Percentiles rank a stretch among this genome's conserved stretches.
Evolutionary conservation across 2,888 invertebrate species (phyloP).

Genomic region (Lasioglossum morio): DNA sequence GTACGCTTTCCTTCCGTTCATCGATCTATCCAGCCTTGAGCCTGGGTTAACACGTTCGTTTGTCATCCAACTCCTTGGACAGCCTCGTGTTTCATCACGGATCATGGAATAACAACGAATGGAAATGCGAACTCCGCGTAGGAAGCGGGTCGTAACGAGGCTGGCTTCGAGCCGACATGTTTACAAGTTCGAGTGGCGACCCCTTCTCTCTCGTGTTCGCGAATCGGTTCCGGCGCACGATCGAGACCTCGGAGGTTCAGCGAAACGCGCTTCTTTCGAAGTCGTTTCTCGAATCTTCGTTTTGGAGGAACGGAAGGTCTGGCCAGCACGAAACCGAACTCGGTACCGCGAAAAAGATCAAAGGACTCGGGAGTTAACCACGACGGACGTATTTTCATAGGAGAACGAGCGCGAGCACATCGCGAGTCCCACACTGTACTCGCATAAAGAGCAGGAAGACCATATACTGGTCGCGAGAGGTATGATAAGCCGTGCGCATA

Average conservation of each 20-base stretch:
- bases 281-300: background rate
- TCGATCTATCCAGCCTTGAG: slow-evolving; percentile 59
- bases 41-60: slow-evolving; percentile 71
- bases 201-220: background rate
- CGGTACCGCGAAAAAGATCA: slow-evolving; percentile 9
- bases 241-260: background rate
- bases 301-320: background rate
- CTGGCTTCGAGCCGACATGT: slow-evolving; percentile 46
- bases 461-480: slow-evolving; percentile 73
- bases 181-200: slow-evolving; percentile 41
- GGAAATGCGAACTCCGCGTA: slow-evolving; percentile 52
- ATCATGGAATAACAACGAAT: slow-evolving; percentile 59
- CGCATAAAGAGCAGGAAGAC: slow-evolving; percentile 81
- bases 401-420: slow-evolving; percentile 50
- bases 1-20: slow-evolving; percentile 70
- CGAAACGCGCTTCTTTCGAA: background rate
- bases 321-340: background rate
- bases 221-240: slow-evolving; percentile 15
- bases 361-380: slow-evolving; percentile 22
- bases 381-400: slow-evolving; percentile 39
- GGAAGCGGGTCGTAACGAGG: slow-evolving; percentile 37
- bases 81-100: slow-evolving; percentile 49
- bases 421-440: slow-evolving; percentile 52
- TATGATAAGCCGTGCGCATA: slow-evolving; percentile 79
- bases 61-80: slow-evolving; percentile 67